phyloP scores from a whole-genome alignment of 2,113 vertebrate species.

The Myodes glareolus region DNA sequence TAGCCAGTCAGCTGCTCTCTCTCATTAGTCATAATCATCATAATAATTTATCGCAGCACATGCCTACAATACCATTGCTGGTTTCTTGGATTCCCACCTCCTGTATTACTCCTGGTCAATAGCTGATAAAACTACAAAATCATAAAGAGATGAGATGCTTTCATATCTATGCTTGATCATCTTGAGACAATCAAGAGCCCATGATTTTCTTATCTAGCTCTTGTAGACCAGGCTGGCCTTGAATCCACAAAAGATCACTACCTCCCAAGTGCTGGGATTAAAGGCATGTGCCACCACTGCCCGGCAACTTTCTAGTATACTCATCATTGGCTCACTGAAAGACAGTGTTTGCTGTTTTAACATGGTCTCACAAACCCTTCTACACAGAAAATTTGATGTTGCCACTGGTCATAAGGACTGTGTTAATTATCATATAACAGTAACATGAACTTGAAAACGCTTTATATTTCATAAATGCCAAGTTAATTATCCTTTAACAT shows the following conservation, averaged over 20 bases:
- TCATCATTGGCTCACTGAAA: constrained; percentile 41
- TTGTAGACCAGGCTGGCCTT: no score
- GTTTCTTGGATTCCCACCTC: background rate
- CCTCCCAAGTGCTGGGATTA: no score
- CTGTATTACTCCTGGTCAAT: background rate
- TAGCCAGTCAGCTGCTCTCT: background rate
- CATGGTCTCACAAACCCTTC: constrained; percentile 39
- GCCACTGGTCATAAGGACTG: constrained; percentile 50
- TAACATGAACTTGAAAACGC: constrained; percentile 60
- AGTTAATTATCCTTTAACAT: constrained; percentile 72
- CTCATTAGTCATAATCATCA: background rate
- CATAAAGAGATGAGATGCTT: background rate
- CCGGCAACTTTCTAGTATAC: background rate
- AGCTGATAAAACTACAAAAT: background rate
- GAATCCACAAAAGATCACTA: no score
- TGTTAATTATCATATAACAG: constrained; percentile 65
- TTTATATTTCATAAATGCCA: constrained; percentile 62
- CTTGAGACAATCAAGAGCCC: background rate
- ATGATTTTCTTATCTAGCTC: background rate
- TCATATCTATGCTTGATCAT: no score
- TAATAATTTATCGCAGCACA: background rate
- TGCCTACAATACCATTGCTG: background rate
- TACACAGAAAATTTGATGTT: constrained; percentile 44
- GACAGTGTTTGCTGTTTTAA: constrained; percentile 29
- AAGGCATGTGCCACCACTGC: no score